Evolutionary conservation across 1,140 invertebrate genomes (phyloP), one percentile per base, ranked within the genome.

Genomic region (Phymastichus coffea): DNA sequence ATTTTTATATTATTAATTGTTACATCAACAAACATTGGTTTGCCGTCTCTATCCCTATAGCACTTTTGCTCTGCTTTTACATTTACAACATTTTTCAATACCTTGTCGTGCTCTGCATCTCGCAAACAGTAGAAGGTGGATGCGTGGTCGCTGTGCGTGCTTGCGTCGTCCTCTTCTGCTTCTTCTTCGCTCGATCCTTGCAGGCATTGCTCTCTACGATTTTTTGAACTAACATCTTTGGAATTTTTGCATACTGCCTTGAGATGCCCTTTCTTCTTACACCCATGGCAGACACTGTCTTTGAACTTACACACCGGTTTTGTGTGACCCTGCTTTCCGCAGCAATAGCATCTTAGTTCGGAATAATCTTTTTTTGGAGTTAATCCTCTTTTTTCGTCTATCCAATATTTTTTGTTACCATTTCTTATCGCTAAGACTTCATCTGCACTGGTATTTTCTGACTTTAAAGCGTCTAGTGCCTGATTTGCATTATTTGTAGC

Each of bases 261-360:
- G n/a, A 68, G 51, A 40, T 68, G 63, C 2, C 66, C 63, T 35
- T 48, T 61, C 26, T 48, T 17, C 1, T 57, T 41, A 30, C 63
- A 68, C 10, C 26, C 4, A 8, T 63, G 44, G 33, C 61, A 66
- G 43, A 26, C 22, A 35, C 59, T 60, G 51, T 68, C 57, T 41
- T 57, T 61, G 26, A 43, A 65, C 22, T 52, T 26, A 23, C 61
- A 63, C 0, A 43, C 49, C 0, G 43, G 19, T 2, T 28, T 55
- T 17, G 14, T 33, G 33, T 66, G 67, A 17, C 55, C 54, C 10
- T n/a, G 15, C 28, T 55, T 48, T 1, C 60, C 65, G 55, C 67
- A 68, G 38, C 57, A 51, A 41, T 51, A 51, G 23, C 57, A 58
- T 40, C 22, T 47, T 23, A 40, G 20, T 14, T 20, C 14, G 7